Percentiles rank a stretch among this genome's conserved stretches.
Evolutionary conservation across 1,140 invertebrate species (phyloP).

Genomic region (Megalopta genalis): DNA sequence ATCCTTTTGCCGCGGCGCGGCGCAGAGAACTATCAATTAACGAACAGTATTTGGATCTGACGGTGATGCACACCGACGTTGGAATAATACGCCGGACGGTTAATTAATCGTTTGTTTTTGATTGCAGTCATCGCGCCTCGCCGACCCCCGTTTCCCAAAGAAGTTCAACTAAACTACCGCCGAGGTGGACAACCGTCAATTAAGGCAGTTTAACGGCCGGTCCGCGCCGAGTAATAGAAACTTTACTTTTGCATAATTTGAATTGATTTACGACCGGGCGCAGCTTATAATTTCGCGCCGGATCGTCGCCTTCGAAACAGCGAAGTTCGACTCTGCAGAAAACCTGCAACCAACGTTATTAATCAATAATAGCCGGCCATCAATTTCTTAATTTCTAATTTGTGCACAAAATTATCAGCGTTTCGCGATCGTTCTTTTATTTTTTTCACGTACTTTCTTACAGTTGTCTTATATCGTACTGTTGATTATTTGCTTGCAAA

Average conservation of each 20-base stretch:
- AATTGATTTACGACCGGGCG: neutral
- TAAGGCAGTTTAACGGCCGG: neutral
- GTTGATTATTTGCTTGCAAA: too few species aligned
- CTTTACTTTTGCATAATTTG: neutral
- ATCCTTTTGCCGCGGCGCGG: neutral
- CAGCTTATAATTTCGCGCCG: neutral
- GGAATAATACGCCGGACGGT: neutral
- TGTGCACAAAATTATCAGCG: too few species aligned
- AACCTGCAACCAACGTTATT: neutral
- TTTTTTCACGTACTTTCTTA: too few species aligned
- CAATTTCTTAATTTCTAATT: too few species aligned
- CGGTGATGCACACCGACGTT: conserved; percentile 11
- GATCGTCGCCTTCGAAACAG: neutral
- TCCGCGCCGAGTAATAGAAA: neutral
- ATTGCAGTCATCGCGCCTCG: neutral
- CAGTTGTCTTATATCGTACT: too few species aligned
- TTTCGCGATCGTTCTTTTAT: too few species aligned
- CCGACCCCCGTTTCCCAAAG: too few species aligned
- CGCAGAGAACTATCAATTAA: conserved; percentile 17
- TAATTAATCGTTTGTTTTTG: conserved; percentile 15
- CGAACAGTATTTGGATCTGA: conserved; percentile 14
- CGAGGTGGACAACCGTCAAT: neutral
- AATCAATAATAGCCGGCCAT: too few species aligned
- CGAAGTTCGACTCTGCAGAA: neutral
- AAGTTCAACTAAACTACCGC: neutral